Percentiles rank a stretch among this genome's conserved stretches.
Conservation (phyloP, 2,888 invertebrate species). For the Falcaria lacertinaria region DNA sequence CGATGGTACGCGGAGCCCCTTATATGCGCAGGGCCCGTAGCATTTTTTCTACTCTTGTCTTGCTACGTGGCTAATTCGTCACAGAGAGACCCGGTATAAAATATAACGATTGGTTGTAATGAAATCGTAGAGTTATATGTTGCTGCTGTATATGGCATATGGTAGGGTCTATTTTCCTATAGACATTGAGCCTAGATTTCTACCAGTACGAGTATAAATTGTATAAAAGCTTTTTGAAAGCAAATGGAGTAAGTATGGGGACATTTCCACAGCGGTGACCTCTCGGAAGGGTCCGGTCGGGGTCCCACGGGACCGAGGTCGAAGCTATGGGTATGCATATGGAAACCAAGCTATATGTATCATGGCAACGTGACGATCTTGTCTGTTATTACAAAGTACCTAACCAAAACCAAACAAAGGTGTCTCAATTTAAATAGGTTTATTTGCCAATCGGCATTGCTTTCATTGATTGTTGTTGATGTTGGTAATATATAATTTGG, state of each 20-base stretch:
- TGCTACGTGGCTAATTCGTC: too few species aligned
- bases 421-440: background rate
- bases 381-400: background rate
- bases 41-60: too few species aligned
- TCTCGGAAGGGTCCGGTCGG: conserved; percentile 34
- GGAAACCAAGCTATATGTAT: conserved; percentile 39
- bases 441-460: background rate
- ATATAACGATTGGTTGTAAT: too few species aligned
- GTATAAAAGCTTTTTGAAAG: conserved; percentile 41
- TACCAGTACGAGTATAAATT: conserved; percentile 33
- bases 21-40: too few species aligned
- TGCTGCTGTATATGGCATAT: too few species aligned
- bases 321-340: conserved; percentile 19
- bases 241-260: conserved; percentile 39
- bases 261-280: conserved; percentile 36
- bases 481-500: conserved; percentile 6
- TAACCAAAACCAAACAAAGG: background rate
- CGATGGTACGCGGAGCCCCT: too few species aligned
- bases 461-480: background rate
- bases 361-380: conserved; percentile 6
- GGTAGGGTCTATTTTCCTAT: background rate
- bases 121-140: too few species aligned
- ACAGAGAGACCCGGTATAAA: too few species aligned
- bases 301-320: conserved; percentile 34
- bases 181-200: conserved; percentile 18